Conservation (phyloP, 2,888 invertebrate species). For the Sylvicola cinctus region DNA sequence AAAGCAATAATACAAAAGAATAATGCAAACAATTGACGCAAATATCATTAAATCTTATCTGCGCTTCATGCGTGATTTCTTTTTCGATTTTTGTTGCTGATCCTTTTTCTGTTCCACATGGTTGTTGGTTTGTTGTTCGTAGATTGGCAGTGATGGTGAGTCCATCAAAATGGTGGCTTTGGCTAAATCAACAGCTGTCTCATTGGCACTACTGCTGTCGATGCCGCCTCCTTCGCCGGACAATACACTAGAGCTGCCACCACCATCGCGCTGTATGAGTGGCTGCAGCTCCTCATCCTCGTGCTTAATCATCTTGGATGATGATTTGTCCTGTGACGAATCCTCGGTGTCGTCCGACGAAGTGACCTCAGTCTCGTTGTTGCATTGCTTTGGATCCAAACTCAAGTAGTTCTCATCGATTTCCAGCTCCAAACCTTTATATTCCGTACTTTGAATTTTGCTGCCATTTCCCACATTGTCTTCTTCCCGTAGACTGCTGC, state of each 20-base stretch:
- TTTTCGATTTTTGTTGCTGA: conserved; percentile 17
- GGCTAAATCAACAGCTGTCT: conserved; percentile 7
- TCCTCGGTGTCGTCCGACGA: conserved; percentile 11
- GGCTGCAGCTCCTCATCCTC: conserved; percentile 21
- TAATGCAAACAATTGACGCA: conserved; percentile 23
- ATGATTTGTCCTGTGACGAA: conserved; percentile 4
- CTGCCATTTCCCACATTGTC: neutral
- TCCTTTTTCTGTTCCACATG: conserved; percentile 8
- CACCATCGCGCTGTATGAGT: conserved; percentile 12
- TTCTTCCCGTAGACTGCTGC: conserved; percentile 19
- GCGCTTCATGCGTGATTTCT: conserved; percentile 25
- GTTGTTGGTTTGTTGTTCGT: conserved; percentile 4
- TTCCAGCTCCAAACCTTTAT: conserved; percentile 7
- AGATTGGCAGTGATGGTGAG: conserved; percentile 4
- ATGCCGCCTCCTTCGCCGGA: neutral
- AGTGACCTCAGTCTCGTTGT: conserved; percentile 3
- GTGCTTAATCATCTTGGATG: neutral
- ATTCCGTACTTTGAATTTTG: conserved; percentile 6
- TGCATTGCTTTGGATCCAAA: conserved; percentile 9
- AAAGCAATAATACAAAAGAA: conserved; percentile 11
- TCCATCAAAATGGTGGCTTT: conserved; percentile 4
- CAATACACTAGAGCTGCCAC: neutral
- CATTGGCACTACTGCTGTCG: conserved; percentile 1
- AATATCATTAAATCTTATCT: conserved; percentile 28
- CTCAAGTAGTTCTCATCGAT: conserved; percentile 13